Conservation (phyloP, 2,797 vertebrate species). For the Microctenopoma lineatum region DNA sequence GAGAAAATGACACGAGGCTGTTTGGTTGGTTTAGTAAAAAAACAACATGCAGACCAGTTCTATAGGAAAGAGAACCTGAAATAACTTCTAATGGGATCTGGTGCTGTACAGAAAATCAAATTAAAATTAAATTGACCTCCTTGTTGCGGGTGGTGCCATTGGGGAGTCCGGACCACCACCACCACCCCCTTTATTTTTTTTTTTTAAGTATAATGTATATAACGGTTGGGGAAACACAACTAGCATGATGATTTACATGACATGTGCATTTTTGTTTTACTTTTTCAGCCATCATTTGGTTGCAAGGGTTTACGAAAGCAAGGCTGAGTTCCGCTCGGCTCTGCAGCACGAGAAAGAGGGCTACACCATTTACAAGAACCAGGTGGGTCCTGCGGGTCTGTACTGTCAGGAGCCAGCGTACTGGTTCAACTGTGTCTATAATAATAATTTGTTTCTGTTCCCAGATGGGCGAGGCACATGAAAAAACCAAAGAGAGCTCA, state of each 20-base stretch:
- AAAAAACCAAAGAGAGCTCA: constrained; percentile 99
- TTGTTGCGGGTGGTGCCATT: too few relatives aligned
- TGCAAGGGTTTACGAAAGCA: constrained; percentile 96
- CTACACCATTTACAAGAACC: constrained; percentile 99
- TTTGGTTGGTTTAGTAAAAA: too few relatives aligned
- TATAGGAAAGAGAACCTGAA: too few relatives aligned
- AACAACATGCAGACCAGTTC: too few relatives aligned
- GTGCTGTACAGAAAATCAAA: too few relatives aligned
- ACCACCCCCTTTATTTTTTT: too few relatives aligned
- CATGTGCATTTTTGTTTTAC: neutral
- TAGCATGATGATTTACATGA: neutral
- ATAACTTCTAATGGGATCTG: too few relatives aligned
- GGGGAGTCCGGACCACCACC: too few relatives aligned
- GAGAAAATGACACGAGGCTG: too few relatives aligned
- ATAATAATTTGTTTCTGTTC: neutral
- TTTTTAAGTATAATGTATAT: too few relatives aligned
- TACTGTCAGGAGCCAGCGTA: neutral
- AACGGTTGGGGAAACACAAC: constrained; percentile 65
- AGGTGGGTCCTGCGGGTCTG: constrained; percentile 80
- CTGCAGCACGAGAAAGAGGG: constrained; percentile 99
- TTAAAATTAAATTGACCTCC: too few relatives aligned
- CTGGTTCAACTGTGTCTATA: neutral
- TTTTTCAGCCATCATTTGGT: constrained; percentile 93
- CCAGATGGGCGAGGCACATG: constrained; percentile 95
- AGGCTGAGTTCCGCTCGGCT: constrained; percentile 97